Evolutionary conservation across 2,888 invertebrate species (phyloP).

Genomic region (Enoplolaimus lenunculus): DNA sequence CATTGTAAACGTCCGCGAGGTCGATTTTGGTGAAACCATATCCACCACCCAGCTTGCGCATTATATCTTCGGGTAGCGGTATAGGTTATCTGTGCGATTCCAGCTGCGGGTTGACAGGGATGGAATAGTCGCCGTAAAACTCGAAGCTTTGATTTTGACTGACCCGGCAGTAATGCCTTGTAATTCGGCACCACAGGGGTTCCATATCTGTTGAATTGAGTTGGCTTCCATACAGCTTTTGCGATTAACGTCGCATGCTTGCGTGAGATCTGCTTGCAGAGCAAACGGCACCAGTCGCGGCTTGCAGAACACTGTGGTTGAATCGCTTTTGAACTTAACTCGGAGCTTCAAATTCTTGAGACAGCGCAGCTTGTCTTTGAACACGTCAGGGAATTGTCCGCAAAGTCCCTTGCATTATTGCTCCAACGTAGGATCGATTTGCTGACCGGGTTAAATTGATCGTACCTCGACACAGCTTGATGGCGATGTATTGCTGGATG

Average conservation of each 20-base stretch:
- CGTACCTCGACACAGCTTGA: neutral
- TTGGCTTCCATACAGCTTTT: neutral
- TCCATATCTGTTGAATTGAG: neutral
- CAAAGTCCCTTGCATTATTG: neutral
- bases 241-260: neutral
- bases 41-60: constrained; percentile 26
- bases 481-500: neutral
- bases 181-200: neutral
- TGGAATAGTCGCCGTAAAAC: constrained; percentile 21
- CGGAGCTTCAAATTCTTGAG: neutral
- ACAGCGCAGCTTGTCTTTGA: neutral
- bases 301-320: neutral
- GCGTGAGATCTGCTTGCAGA: neutral
- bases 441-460: neutral
- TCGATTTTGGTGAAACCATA: neutral
- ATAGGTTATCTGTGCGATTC: constrained; percentile 28
- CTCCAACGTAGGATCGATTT: neutral
- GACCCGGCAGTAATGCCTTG: neutral
- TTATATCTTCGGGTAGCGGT: constrained; percentile 28
- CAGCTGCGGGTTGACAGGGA: constrained; percentile 24
- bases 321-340: neutral
- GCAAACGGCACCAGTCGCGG: neutral
- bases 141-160: constrained; percentile 8
- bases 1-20: constrained; percentile 6
- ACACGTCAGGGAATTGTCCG: neutral